Evolutionary conservation across 2,113 vertebrate species (phyloP).

Genomic region (Mystacornis crossleyi): DNA sequence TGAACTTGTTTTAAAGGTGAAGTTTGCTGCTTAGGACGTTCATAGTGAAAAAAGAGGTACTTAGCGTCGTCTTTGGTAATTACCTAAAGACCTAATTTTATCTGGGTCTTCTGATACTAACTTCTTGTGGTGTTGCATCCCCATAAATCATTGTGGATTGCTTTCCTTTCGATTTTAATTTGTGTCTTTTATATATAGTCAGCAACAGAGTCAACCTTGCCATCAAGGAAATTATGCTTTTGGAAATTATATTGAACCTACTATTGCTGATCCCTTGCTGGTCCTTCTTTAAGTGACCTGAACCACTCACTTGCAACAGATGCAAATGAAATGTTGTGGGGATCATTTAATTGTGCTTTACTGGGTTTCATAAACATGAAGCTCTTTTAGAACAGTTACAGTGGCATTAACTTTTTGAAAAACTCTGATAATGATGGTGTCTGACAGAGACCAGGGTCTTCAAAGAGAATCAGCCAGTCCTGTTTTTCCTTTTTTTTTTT

Average conservation of each 20-base stretch:
- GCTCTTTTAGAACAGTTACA: background rate
- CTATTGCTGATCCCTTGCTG: background rate
- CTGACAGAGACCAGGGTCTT: background rate
- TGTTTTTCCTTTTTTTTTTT: background rate
- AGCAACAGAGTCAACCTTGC: background rate
- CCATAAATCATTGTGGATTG: background rate
- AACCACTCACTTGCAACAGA: background rate
- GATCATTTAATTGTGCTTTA: background rate
- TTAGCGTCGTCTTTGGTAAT: background rate
- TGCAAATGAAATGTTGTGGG: background rate
- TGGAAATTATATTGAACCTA: background rate
- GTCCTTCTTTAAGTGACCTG: background rate
- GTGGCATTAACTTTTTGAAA: background rate
- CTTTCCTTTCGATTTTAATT: background rate
- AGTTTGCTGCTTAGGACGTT: background rate
- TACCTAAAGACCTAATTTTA: background rate
- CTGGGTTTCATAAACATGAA: background rate
- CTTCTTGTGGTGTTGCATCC: background rate
- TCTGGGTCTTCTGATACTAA: background rate
- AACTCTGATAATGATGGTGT: background rate
- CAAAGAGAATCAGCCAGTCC: background rate
- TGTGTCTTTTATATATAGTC: background rate
- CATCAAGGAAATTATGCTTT: background rate
- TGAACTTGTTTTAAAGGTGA: background rate
- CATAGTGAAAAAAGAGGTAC: background rate